These are phyloP conservation scores for Ostrea denselamellosa DNA, from an alignment of 1,140 invertebrate genomes.

Conservation along the genomic window DNA sequence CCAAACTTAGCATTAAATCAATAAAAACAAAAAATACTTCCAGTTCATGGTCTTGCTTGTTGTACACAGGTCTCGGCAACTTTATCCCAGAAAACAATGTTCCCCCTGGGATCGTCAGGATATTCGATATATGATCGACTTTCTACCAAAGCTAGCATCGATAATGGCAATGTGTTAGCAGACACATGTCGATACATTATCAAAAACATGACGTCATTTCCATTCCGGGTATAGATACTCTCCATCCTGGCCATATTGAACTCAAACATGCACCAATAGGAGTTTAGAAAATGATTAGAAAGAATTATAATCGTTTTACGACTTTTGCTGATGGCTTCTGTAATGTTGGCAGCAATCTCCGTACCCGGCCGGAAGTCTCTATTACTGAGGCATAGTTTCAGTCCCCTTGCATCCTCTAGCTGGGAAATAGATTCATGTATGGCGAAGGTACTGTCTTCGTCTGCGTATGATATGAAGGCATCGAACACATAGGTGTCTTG, in stretches of 20 bases:
- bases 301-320: slow-evolving; percentile 83
- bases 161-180: slow-evolving; percentile 50
- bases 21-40: too few species aligned
- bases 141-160: slow-evolving; percentile 59
- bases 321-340: slow-evolving; percentile 82
- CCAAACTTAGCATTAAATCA: too few species aligned
- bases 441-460: slow-evolving; percentile 59
- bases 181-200: slow-evolving; percentile 59
- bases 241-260: slow-evolving; percentile 78
- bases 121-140: slow-evolving; percentile 60
- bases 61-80: slow-evolving; percentile 10
- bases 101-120: slow-evolving; percentile 48
- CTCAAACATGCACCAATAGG: slow-evolving; percentile 76
- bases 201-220: slow-evolving; percentile 58
- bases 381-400: slow-evolving; percentile 63
- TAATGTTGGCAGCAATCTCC: slow-evolving; percentile 82
- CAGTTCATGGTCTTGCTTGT: too few species aligned
- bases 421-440: slow-evolving; percentile 35
- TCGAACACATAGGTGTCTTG: slow-evolving; percentile 48
- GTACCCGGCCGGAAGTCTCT: slow-evolving; percentile 66
- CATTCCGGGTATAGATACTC: slow-evolving; percentile 57
- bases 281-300: slow-evolving; percentile 83
- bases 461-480: slow-evolving; percentile 65
- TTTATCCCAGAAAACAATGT: slow-evolving; percentile 58
- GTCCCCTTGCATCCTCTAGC: slow-evolving; percentile 49